Evolutionary conservation across 2,113 vertebrate species (phyloP).

Genomic region (Cephalopholis sonnerati): DNA sequence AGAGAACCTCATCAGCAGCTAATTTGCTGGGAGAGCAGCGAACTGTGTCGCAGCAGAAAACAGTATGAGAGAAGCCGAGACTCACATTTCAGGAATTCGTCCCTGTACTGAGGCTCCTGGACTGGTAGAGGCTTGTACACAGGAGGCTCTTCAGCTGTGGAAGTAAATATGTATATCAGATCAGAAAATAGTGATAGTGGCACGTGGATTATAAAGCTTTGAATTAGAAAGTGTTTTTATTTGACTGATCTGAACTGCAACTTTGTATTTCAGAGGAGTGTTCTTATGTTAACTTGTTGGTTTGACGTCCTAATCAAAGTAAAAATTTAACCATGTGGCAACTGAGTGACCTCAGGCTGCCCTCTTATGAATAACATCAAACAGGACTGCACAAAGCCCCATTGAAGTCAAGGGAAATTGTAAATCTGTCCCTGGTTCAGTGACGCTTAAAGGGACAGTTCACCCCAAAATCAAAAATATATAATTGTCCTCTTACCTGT

Average conservation of each 20-base stretch:
- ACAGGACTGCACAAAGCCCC: conserved; percentile 32
- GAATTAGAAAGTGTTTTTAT: neutral
- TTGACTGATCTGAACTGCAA: neutral
- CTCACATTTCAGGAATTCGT: conserved; percentile 87
- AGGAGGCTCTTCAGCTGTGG: conserved; percentile 74
- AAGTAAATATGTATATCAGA: neutral
- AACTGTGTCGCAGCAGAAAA: conserved; percentile 23
- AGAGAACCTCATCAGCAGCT: conserved; percentile 55
- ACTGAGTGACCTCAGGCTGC: conserved; percentile 18
- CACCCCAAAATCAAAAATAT: too few relatives aligned
- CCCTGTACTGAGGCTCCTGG: conserved; percentile 78
- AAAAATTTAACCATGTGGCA: conserved; percentile 57
- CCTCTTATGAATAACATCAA: conserved; percentile 38
- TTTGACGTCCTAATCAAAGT: conserved; percentile 32
- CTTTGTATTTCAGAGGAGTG: conserved; percentile 7
- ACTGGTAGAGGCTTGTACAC: conserved; percentile 79
- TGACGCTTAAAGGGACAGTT: neutral
- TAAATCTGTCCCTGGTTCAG: conserved; percentile 13
- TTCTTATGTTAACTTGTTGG: neutral
- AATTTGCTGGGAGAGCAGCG: conserved; percentile 36
- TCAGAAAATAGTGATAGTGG: neutral
- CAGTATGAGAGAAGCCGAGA: conserved; percentile 30
- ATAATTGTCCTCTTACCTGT: too few relatives aligned
- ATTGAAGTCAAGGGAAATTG: conserved; percentile 24
- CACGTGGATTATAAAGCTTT: neutral